phyloP scores from a whole-genome alignment of 2,797 vertebrate genomes.

The Coluber constrictor region DNA sequence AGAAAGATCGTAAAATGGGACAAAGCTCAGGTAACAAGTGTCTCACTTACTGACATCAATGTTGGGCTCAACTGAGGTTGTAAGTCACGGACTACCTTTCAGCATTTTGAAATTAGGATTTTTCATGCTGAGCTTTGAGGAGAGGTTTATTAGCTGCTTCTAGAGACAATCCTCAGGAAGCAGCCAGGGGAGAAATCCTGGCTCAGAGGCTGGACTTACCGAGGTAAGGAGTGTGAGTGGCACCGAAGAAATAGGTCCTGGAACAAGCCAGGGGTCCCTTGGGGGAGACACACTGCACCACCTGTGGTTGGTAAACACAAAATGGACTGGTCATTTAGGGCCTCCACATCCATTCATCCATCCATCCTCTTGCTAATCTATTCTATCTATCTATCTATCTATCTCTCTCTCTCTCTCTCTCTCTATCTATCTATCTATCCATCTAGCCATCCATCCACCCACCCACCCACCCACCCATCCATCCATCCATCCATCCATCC shows the following conservation, averaged over 20 bases:
- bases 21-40: not conserved
- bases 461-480: too few relatives aligned
- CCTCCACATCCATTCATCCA: not conserved
- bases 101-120: not conserved
- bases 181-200: not conserved
- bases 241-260: slow-evolving; percentile 94
- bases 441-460: too few relatives aligned
- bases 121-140: not conserved
- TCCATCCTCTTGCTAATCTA: not conserved
- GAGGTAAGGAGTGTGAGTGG: slow-evolving; percentile 85
- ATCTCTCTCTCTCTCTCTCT: too few relatives aligned
- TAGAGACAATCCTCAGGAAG: not conserved
- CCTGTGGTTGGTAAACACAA: slow-evolving; percentile 68
- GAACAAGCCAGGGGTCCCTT: slow-evolving; percentile 91
- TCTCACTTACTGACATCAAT: not conserved
- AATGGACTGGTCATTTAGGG: slow-evolving; percentile 6
- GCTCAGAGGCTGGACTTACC: slow-evolving; percentile 72
- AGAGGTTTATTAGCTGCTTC: not conserved
- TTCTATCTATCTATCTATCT: too few relatives aligned
- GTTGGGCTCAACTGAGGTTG: not conserved
- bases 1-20: not conserved
- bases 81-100: not conserved
- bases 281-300: slow-evolving; percentile 92
- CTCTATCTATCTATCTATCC: too few relatives aligned
- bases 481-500: too few relatives aligned